Evolutionary conservation across 1,140 invertebrate species (phyloP).

Genomic region (Whitmania pigra): DNA sequence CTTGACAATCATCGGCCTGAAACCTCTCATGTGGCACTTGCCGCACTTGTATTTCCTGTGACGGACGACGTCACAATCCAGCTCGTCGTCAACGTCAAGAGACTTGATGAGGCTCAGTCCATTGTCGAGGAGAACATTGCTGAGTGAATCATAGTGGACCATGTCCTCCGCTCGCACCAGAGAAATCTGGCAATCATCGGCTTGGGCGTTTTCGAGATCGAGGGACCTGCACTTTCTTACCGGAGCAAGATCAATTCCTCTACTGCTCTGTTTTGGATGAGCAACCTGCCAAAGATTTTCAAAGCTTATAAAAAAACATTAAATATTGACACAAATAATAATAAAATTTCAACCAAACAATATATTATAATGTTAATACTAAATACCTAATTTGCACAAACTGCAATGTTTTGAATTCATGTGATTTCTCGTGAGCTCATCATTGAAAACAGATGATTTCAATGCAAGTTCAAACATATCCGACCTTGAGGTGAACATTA

Average conservation of each 20-base stretch:
- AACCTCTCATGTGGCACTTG: conserved; percentile 4
- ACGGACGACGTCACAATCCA: background rate
- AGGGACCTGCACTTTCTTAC: background rate
- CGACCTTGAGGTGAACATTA: conserved; percentile 15
- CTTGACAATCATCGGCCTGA: conserved; percentile 14
- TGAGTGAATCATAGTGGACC: conserved; percentile 10
- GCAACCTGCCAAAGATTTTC: conserved; percentile 8
- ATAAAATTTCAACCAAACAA: no score
- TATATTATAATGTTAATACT: no score
- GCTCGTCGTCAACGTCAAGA: conserved; percentile 21
- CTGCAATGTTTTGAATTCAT: background rate
- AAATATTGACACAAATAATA: background rate
- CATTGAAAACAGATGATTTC: no score
- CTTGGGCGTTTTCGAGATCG: background rate
- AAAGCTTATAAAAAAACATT: background rate
- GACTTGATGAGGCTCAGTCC: conserved; percentile 11
- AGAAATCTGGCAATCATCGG: conserved; percentile 4
- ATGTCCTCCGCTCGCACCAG: conserved; percentile 18
- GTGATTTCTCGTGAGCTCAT: no score
- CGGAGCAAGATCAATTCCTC: background rate
- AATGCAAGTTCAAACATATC: background rate
- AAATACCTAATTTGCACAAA: background rate
- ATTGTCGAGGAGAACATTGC: conserved; percentile 17
- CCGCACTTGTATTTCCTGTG: conserved; percentile 16
- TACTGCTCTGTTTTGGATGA: conserved; percentile 14